Evolutionary conservation across 2,888 invertebrate genomes (phyloP).

Genomic region (Synergus umbraculus): DNA sequence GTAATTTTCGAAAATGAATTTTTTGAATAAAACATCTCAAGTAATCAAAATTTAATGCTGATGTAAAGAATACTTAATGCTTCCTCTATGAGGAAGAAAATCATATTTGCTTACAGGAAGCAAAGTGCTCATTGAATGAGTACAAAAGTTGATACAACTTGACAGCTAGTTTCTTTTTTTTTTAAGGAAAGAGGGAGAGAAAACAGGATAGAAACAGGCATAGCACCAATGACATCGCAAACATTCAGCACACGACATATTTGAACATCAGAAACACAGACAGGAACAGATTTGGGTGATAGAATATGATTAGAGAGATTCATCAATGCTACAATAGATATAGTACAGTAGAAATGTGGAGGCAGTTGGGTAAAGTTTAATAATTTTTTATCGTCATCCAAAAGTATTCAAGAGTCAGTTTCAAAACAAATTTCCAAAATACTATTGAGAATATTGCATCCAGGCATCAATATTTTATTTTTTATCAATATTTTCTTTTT

Average conservation of each 20-base stretch:
- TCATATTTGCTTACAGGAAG: too few species aligned
- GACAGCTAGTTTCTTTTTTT: background rate
- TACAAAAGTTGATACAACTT: too few species aligned
- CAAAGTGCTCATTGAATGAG: too few species aligned
- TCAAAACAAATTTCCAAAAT: background rate
- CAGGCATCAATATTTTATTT: too few species aligned
- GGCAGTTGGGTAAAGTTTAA: background rate
- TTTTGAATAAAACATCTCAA: too few species aligned
- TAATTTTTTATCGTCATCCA: constrained; percentile 6
- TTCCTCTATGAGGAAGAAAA: too few species aligned
- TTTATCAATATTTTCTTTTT: too few species aligned
- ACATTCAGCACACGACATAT: constrained; percentile 67
- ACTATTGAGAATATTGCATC: background rate
- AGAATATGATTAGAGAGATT: constrained; percentile 15
- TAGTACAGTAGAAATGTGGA: constrained; percentile 18
- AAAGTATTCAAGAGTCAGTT: background rate
- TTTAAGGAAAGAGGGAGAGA: background rate
- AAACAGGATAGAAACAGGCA: constrained; percentile 58
- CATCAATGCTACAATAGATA: constrained; percentile 31
- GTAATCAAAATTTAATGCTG: too few species aligned
- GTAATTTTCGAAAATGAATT: too few species aligned
- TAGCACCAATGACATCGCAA: constrained; percentile 64
- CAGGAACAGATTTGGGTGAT: constrained; percentile 35
- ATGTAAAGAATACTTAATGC: too few species aligned
- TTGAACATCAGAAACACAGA: constrained; percentile 64